These are phyloP conservation scores for Hemaris fuciformis DNA, from an alignment of 2,888 invertebrate species.

Conservation along the genomic window DNA sequence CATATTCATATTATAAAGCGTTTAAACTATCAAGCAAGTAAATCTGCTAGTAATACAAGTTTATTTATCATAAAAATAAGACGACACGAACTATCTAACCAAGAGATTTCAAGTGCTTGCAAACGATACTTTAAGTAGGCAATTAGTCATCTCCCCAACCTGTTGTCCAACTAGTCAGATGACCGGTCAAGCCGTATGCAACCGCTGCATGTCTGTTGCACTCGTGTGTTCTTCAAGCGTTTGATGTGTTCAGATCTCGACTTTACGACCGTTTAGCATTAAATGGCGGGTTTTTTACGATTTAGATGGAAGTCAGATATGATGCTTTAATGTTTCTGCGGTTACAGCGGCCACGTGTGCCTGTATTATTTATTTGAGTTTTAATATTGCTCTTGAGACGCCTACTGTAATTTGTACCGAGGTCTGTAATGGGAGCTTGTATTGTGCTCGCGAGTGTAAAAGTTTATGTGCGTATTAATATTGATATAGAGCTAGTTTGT, in stretches of 20 bases:
- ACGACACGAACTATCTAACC: too few relatives aligned
- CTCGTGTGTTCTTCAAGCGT: conserved; percentile 22
- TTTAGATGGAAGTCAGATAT: conserved; percentile 30
- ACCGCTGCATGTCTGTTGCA: conserved; percentile 8
- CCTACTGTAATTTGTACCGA: conserved; percentile 7
- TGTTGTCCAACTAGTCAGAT: conserved; percentile 15
- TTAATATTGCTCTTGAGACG: conserved; percentile 17
- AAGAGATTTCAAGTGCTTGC: neutral
- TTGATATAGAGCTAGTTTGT: neutral
- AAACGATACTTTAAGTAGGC: neutral
- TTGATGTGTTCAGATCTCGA: conserved; percentile 45
- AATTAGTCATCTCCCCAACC: neutral
- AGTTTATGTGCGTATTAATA: neutral
- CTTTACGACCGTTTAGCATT: conserved; percentile 49
- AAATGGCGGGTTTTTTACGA: conserved; percentile 54
- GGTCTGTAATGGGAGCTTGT: neutral
- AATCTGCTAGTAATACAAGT: too few relatives aligned
- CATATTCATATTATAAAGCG: too few relatives aligned
- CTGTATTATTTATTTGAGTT: conserved; percentile 21
- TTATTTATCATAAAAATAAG: too few relatives aligned
- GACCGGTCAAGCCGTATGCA: conserved; percentile 19
- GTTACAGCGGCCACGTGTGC: conserved; percentile 42
- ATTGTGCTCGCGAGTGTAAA: neutral
- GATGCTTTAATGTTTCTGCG: conserved; percentile 42
- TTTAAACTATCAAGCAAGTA: too few relatives aligned